Conservation (phyloP, 2,797 vertebrate species). For the Graptemys geographica region DNA sequence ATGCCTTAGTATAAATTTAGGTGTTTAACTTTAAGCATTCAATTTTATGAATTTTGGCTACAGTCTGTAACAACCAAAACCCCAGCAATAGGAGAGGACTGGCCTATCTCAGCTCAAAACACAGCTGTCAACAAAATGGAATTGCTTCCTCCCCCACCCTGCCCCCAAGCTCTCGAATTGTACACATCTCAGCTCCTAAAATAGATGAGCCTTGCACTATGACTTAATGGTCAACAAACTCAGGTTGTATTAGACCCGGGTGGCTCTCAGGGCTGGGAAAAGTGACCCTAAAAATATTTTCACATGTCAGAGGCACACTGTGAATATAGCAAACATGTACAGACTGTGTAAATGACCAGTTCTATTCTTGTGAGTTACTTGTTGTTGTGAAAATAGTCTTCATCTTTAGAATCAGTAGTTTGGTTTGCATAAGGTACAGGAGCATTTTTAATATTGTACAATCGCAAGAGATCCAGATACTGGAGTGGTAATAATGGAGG, state of each 20-base stretch:
- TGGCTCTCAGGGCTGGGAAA: background rate
- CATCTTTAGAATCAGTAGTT: background rate
- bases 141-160: background rate
- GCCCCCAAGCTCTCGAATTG: background rate
- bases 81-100: background rate
- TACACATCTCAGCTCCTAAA: background rate
- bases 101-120: background rate
- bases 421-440: background rate
- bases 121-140: background rate
- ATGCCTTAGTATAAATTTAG: background rate
- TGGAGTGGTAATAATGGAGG: slow-evolving; percentile 7
- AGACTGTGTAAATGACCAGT: background rate
- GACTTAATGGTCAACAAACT: background rate
- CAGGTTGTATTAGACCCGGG: background rate
- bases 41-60: background rate
- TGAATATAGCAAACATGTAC: background rate
- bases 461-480: background rate
- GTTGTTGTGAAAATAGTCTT: background rate
- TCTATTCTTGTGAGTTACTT: background rate
- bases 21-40: background rate
- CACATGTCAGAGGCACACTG: background rate
- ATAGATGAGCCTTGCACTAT: background rate
- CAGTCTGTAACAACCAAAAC: background rate
- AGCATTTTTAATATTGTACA: background rate
- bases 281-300: background rate